Conservation (phyloP, 2,888 invertebrate species). For the Eretmocerus hayati region DNA sequence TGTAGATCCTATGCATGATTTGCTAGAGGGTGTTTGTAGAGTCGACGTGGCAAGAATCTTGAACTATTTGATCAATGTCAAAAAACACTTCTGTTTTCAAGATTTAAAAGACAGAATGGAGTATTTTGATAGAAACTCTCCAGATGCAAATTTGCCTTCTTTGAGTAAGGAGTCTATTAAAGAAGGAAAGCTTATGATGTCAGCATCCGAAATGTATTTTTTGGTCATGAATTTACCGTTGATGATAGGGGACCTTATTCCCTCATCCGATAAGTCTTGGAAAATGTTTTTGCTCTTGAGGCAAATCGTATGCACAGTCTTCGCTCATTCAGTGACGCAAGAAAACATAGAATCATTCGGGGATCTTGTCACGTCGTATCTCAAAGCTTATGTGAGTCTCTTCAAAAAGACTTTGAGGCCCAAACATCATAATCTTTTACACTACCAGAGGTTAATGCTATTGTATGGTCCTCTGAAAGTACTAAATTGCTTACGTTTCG, state of each 20-base stretch:
- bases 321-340: neutral
- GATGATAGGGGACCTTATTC: neutral
- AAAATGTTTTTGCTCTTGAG: neutral
- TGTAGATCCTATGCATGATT: neutral
- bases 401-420: neutral
- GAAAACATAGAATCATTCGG: neutral
- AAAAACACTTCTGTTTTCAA: neutral
- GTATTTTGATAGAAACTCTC: neutral
- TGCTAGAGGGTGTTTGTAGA: neutral
- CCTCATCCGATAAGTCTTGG: neutral
- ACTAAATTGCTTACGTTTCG: too few relatives aligned
- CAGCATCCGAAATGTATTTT: neutral
- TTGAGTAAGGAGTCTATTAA: neutral
- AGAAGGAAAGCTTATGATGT: neutral
- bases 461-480: neutral
- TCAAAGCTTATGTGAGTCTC: neutral
- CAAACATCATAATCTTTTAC: neutral
- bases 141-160: neutral
- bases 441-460: neutral
- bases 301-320: neutral
- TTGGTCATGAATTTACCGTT: neutral
- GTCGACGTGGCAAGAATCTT: neutral
- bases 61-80: neutral
- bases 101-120: neutral
- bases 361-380: neutral